Evolutionary conservation across 2,797 vertebrate species (phyloP), one percentile per base, ranked within the genome.

Genomic region (Anguilla anguilla): DNA sequence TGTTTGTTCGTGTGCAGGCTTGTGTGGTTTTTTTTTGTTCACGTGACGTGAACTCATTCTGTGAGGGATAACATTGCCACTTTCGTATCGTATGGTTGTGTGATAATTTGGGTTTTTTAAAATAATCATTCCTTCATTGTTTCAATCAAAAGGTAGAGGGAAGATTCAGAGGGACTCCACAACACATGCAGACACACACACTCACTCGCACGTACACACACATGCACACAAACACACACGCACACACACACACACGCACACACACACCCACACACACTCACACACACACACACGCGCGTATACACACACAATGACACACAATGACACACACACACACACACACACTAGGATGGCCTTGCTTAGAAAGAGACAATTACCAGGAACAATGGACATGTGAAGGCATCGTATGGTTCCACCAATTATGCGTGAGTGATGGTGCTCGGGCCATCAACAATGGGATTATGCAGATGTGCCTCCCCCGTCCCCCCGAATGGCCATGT

Each of bases 321-420:
- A n/a, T n/a, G n/a, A 55, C 53, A 19, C 57, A 59, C 57, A 59
- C 57, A 19, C 57, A 59, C 79, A 69, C 64, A 86, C 86, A 88
- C 89, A 88, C 51, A 87, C 15, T n/a, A 87, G 86, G 86, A 89
- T 85, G 88, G 89, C n/a, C 88, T 25, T n/a, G 81, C 88, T 90
- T 87, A 82, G 84, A 91, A 88, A 89, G 90, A 89, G 85, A 91
- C 90, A 91, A 91, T 92, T 86, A 88, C 86, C 51, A 59, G 67
- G 39, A 81, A 92, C 87, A 91, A 90, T 86, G 86, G 77, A 84
- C 84, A 88, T 85, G 88, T 64, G 87, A 86, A 69, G 89, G 79
- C 87, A 35, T 85, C 39, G 49, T 64, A 82, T 88, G 90, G 84
- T 59, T 89, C 86, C 85, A 57, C 83, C 13, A 89, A 89, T 88